A percentile compares a stretch with the other conserved stretches of the same genome.
phyloP scores from a whole-genome alignment of 2,888 invertebrate genomes.

The Chymomyza procnemis region DNA sequence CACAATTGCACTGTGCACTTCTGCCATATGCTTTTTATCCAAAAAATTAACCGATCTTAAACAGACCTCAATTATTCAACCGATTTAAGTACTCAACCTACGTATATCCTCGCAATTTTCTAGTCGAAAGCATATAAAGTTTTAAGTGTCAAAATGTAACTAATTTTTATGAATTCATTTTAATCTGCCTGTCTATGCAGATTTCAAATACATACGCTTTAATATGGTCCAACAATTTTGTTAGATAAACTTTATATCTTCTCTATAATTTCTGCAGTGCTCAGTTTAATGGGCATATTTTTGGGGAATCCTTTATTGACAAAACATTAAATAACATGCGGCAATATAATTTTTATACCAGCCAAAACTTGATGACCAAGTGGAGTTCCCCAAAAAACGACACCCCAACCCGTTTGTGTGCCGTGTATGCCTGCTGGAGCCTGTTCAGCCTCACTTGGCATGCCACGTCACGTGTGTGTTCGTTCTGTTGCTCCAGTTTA shows the following conservation, averaged over 20 bases:
- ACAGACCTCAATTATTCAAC: too few species aligned
- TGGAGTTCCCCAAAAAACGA: conserved; percentile 8
- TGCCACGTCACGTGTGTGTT: conserved; percentile 38
- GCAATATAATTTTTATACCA: conserved; percentile 48
- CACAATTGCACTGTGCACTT: too few species aligned
- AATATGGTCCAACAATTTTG: background rate
- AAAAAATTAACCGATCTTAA: too few species aligned
- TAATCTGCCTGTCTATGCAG: background rate
- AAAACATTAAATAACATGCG: conserved; percentile 32
- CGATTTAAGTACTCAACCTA: too few species aligned
- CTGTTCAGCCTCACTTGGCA: background rate
- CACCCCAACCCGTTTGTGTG: background rate
- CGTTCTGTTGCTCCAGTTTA: conserved; percentile 19
- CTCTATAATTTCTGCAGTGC: background rate
- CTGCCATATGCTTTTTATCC: too few species aligned
- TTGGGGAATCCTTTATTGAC: background rate
- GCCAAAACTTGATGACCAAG: conserved; percentile 31
- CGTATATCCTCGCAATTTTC: too few species aligned
- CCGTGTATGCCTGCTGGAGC: background rate
- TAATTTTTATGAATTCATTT: background rate
- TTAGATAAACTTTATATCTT: background rate
- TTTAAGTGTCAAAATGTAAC: background rate
- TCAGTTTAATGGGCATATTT: background rate
- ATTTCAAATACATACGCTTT: background rate
- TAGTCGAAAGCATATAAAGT: too few species aligned